Evolutionary conservation across 1,140 invertebrate genomes (phyloP).

Genomic region (Hypothenemus hampei): DNA sequence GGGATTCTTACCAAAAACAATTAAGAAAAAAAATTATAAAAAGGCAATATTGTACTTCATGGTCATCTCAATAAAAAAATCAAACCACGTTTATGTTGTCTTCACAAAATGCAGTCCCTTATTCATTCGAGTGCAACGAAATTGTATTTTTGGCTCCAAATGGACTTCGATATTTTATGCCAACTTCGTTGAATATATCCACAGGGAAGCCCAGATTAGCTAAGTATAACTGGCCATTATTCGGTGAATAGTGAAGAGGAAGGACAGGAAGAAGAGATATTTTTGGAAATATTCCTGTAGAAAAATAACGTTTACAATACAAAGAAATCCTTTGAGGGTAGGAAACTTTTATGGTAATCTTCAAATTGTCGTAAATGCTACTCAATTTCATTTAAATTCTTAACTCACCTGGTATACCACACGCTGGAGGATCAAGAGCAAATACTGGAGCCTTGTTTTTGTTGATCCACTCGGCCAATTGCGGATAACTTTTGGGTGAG

Average conservation of each 20-base stretch:
- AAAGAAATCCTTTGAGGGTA: not conserved
- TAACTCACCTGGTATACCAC: conserved; percentile 53
- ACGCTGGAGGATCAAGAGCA: conserved; percentile 72
- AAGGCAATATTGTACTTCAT: no score
- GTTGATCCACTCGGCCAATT: conserved; percentile 59
- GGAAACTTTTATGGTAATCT: no score
- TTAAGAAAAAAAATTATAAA: no score
- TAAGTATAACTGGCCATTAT: conserved; percentile 77
- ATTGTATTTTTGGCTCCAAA: conserved; percentile 87
- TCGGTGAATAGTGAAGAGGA: conserved; percentile 64
- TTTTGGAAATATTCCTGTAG: conserved; percentile 57
- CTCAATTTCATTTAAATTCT: no score
- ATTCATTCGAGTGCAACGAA: conserved; percentile 64
- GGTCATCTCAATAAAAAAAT: no score
- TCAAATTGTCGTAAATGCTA: no score
- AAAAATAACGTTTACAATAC: not conserved
- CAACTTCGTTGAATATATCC: conserved; percentile 68
- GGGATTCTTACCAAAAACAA: no score
- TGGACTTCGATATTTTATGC: conserved; percentile 78
- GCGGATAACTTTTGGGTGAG: conserved; percentile 43
- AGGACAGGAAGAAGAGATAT: conserved; percentile 70
- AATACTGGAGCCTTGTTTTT: conserved; percentile 72
- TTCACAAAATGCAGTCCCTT: not conserved
- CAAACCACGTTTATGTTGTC: not conserved
- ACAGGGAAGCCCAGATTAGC: conserved; percentile 81